These are phyloP conservation scores for Drosophila robusta DNA, from an alignment of 2,888 invertebrate genomes.

Conservation along the genomic window DNA sequence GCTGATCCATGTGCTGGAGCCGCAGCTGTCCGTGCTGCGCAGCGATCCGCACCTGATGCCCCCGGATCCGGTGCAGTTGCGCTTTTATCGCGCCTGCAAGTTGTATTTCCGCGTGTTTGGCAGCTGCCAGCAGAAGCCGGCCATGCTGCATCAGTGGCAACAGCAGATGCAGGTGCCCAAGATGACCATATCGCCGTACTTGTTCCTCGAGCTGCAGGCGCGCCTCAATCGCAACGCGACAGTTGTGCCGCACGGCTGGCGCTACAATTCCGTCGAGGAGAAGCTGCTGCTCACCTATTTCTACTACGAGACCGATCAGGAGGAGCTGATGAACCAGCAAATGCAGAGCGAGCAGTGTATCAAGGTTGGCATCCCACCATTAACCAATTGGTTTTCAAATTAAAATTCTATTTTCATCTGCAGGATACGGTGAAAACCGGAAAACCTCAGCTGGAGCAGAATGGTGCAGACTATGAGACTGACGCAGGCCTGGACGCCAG, in stretches of 20 bases:
- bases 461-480: conserved; percentile 52
- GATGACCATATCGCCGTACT: conserved; percentile 76
- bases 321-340: conserved; percentile 27
- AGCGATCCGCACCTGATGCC: conserved; percentile 30
- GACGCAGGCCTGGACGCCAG: conserved; percentile 54
- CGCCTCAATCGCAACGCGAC: conserved; percentile 71
- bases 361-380: not conserved
- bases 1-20: conserved; percentile 81
- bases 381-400: not conserved
- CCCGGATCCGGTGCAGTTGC: conserved; percentile 31
- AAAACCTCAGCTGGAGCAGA: not conserved
- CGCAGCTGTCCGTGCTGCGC: conserved; percentile 74
- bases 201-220: conserved; percentile 67
- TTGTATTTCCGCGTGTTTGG: conserved; percentile 52
- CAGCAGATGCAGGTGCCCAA: conserved; percentile 72
- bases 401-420: not conserved
- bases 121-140: conserved; percentile 5
- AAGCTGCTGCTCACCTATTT: conserved; percentile 79
- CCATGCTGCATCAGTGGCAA: conserved; percentile 46
- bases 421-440: not conserved
- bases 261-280: conserved; percentile 68
- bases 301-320: conserved; percentile 71
- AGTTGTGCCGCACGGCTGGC: conserved; percentile 72
- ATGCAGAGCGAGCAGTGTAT: not conserved
- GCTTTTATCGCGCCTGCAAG: conserved; percentile 56